Evolutionary conservation across 2,888 invertebrate species (phyloP).

Genomic region (Leucozona laternaria): DNA sequence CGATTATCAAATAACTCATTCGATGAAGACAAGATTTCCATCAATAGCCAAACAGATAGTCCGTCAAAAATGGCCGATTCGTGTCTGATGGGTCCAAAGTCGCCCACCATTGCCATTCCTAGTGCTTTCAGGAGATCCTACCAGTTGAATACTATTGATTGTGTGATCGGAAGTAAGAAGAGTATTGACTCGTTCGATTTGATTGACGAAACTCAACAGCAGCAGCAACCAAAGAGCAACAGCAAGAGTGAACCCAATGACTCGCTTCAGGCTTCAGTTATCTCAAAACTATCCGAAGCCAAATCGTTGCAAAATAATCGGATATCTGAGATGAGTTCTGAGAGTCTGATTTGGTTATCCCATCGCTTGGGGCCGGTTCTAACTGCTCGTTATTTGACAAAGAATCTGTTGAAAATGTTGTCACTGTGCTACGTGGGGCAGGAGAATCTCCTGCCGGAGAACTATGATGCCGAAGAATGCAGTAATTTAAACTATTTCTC

Average conservation of each 20-base stretch:
- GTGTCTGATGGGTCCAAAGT: constrained; percentile 82
- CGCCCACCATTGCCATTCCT: constrained; percentile 91
- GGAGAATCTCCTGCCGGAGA: constrained; percentile 87
- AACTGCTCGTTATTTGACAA: constrained; percentile 94
- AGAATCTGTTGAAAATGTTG: constrained; percentile 96
- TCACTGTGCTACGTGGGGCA: constrained; percentile 96
- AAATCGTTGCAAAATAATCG: constrained; percentile 84
- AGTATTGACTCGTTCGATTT: constrained; percentile 84
- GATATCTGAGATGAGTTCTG: constrained; percentile 94
- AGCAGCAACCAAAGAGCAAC: constrained; percentile 45
- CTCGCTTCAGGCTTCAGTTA: constrained; percentile 82
- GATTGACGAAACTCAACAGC: constrained; percentile 28
- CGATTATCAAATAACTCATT: constrained; percentile 80
- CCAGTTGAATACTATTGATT: constrained; percentile 86
- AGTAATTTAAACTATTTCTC: constrained; percentile 86
- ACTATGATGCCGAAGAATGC: constrained; percentile 82
- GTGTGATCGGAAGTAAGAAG: constrained; percentile 87
- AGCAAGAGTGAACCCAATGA: constrained; percentile 77
- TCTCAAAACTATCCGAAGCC: constrained; percentile 81
- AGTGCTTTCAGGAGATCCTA: constrained; percentile 82
- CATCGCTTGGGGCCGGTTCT: constrained; percentile 97
- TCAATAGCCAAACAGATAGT: constrained; percentile 79
- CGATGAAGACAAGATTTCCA: constrained; percentile 81
- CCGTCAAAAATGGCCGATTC: constrained; percentile 68
- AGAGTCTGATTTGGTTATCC: constrained; percentile 95